A percentile compares a stretch with the other conserved stretches of the same genome.
Conservation (phyloP, 1,140 invertebrate genomes). For the Drosophila erecta region DNA sequence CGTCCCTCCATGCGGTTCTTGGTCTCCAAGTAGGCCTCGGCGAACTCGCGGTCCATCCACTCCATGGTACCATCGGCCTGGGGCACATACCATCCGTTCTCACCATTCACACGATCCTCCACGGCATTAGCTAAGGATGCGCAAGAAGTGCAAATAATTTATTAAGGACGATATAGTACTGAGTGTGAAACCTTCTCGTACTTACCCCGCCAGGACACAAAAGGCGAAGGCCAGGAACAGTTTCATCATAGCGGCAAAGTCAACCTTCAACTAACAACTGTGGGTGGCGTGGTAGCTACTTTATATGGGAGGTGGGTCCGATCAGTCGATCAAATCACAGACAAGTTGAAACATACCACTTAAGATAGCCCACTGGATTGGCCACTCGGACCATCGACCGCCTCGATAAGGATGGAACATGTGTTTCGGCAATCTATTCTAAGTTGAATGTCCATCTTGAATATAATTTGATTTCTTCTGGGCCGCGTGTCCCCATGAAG, state of each 20-base stretch:
- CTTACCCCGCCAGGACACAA: slow-evolving; percentile 66
- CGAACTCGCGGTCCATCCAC: slow-evolving; percentile 64
- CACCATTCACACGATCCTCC: slow-evolving; percentile 60
- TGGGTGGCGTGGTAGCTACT: slow-evolving; percentile 1
- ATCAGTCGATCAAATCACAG: slow-evolving; percentile 40
- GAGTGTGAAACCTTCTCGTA: neutral
- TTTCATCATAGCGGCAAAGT: slow-evolving; percentile 56
- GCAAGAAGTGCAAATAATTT: neutral
- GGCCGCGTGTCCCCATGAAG: slow-evolving; percentile 29
- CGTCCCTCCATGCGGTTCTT: slow-evolving; percentile 32
- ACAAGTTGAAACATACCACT: slow-evolving; percentile 54
- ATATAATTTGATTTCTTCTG: slow-evolving; percentile 24
- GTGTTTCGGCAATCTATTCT: slow-evolving; percentile 32
- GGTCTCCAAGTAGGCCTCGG: slow-evolving; percentile 56
- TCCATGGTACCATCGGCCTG: slow-evolving; percentile 64
- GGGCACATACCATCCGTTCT: slow-evolving; percentile 74
- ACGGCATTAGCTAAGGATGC: slow-evolving; percentile 43
- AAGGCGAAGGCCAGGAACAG: slow-evolving; percentile 56
- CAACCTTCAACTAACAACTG: slow-evolving; percentile 52
- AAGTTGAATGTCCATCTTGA: slow-evolving; percentile 36
- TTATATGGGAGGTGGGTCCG: slow-evolving; percentile 49
- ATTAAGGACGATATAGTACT: neutral
- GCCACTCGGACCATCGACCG: slow-evolving; percentile 32
- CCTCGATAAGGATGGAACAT: slow-evolving; percentile 34
- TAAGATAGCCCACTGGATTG: slow-evolving; percentile 55